These are phyloP conservation scores for Ametastegia equiseti DNA, from an alignment of 2,888 invertebrate species.

Conservation along the genomic window DNA sequence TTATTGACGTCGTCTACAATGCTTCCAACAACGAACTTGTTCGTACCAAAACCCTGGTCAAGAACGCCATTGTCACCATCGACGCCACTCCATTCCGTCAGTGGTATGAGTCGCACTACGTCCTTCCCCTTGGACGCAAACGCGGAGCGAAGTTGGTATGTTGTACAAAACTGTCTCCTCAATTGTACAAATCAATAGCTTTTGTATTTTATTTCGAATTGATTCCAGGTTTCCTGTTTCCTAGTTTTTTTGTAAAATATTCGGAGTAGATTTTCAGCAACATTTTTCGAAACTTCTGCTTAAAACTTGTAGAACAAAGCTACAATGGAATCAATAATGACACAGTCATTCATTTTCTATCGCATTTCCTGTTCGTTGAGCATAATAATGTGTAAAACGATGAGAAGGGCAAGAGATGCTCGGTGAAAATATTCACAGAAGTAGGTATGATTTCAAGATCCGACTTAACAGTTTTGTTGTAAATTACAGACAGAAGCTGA, in stretches of 20 bases:
- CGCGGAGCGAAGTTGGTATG: slow-evolving; percentile 95
- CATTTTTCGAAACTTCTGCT: not conserved
- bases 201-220: too few species aligned
- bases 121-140: slow-evolving; percentile 96
- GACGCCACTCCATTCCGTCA: slow-evolving; percentile 99
- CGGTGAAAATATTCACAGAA: not conserved
- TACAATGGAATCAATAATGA: too few species aligned
- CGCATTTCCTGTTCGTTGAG: not conserved
- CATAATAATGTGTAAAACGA: not conserved
- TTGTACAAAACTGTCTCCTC: slow-evolving; percentile 53
- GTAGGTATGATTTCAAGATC: not conserved
- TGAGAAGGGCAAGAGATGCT: not conserved
- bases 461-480: slow-evolving; percentile 31
- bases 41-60: slow-evolving; percentile 99
- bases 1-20: slow-evolving; percentile 99
- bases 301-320: too few species aligned
- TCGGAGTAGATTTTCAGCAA: slow-evolving; percentile 28
- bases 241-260: slow-evolving; percentile 41
- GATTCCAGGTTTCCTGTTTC: not conserved
- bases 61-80: slow-evolving; percentile 97
- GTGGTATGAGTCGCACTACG: slow-evolving; percentile 99
- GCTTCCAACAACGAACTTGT: slow-evolving; percentile 99
- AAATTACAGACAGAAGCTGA: slow-evolving; percentile 90
- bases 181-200: slow-evolving; percentile 23
- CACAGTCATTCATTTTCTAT: too few species aligned